Evolutionary conservation across 30 jellyfish, hydroid and myxozoan genomes (phyloP), one percentile per base, ranked within the genome.

Genomic region (Chrysaora quinquecirrha): DNA sequence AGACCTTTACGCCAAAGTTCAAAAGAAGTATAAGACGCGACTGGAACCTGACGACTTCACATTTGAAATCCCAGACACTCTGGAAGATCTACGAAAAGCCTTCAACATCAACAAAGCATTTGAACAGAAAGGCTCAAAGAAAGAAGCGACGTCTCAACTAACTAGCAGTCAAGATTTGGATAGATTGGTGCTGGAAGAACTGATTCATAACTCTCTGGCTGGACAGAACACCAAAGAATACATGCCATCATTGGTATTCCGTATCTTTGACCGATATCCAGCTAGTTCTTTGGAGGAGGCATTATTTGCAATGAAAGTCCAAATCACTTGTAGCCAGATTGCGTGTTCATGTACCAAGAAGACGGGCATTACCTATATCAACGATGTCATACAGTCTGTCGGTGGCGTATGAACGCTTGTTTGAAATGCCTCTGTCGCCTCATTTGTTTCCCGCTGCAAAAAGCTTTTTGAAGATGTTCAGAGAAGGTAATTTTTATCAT

Each of bases 281-380:
- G 73, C 77, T 0, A 52, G 33, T 0, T 64, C 24, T 34, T 47
- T 89, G 33, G 76, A 76, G 16, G 66, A 81, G 54, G 95, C 97
- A 10, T 43, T 89, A 76, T 63, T 30, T 60, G 63, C 69, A 23
- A 34, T 73, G 75, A n/a, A n/a, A n/a, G n/a, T n/a, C 83, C 19
- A 82, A 82, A 48, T 47, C 74, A 9, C 67, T 89, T 73, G 28
- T 89, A 10, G 74, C 90, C 33, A 78, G 87, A 63, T 67, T 75
- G 63, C 75, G 95, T 1, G 27, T 65, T 18, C 90, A 58, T n/a
- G 58, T 75, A 0, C 97, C 94, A 24, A 66, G 94, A 29, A 48
- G 86, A 25, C 65, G 94, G n/a, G 85, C 97, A 1, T 32, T 89
- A 75, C 97, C 97, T 9, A 75, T 89, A 56, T 72, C 94, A 32